A percentile compares a stretch with the other conserved stretches of the same genome.
Evolutionary conservation across 2,113 vertebrate genomes (phyloP).

Genomic region (Fregetta grallaria): DNA sequence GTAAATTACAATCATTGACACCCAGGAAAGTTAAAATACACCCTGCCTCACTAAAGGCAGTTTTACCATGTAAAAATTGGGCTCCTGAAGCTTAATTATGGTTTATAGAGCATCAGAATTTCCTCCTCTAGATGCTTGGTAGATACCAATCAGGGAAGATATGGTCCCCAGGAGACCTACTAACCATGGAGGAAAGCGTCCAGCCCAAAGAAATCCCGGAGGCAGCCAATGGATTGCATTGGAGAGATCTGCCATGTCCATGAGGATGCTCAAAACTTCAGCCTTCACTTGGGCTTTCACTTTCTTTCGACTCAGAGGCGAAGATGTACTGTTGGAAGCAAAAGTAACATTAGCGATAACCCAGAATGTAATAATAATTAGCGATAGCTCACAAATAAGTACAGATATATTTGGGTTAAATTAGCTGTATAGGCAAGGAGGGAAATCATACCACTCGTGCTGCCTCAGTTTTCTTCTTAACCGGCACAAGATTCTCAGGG

Average conservation of each 20-base stretch:
- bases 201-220: conserved; percentile 88
- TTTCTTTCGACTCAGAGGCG: neutral
- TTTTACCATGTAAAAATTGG: neutral
- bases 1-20: neutral
- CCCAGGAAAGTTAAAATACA: neutral
- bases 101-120: conserved; percentile 31
- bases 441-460: neutral
- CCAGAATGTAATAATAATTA: neutral
- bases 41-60: neutral
- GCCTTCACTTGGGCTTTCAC: conserved; percentile 17
- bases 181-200: conserved; percentile 85
- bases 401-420: neutral
- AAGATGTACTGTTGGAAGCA: neutral
- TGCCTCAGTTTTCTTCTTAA: conserved; percentile 47
- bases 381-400: neutral
- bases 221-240: conserved; percentile 96
- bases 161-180: conserved; percentile 91
- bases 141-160: conserved; percentile 87
- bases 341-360: neutral
- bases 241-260: conserved; percentile 81
- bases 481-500: conserved; percentile 61
- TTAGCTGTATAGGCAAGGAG: neutral
- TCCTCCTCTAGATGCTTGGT: conserved; percentile 68
- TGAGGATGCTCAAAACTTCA: conserved; percentile 79
- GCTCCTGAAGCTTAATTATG: neutral